These are phyloP conservation scores for Nothoprocta perdicaria DNA, from an alignment of 2,113 vertebrate genomes.

Conservation along the genomic window DNA sequence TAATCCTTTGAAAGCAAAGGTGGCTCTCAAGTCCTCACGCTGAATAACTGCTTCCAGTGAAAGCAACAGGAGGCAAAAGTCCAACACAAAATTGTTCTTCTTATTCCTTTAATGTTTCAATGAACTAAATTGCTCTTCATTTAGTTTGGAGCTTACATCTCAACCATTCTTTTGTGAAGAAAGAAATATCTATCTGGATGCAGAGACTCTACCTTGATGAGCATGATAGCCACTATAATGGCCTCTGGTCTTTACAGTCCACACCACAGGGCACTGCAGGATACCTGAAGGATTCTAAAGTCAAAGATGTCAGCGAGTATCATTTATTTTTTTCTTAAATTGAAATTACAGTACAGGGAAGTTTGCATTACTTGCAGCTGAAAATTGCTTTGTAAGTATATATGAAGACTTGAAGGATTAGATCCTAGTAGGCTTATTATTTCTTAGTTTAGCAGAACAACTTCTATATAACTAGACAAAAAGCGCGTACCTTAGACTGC, in stretches of 20 bases:
- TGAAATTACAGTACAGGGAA: background rate
- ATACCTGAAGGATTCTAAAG: background rate
- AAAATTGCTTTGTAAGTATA: slow-evolving; percentile 3
- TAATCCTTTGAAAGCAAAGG: slow-evolving; percentile 53
- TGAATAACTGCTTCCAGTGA: background rate
- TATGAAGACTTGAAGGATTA: background rate
- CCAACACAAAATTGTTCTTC: background rate
- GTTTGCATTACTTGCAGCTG: background rate
- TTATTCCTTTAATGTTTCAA: background rate
- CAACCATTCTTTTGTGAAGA: background rate
- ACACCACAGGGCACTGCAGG: background rate
- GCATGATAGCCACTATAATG: background rate
- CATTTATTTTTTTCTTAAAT: background rate
- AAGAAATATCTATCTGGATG: background rate
- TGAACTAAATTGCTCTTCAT: background rate
- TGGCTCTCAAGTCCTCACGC: background rate
- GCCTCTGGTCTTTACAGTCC: background rate
- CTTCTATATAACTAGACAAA: slow-evolving; percentile 1
- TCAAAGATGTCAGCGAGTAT: background rate
- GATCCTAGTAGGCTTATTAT: background rate
- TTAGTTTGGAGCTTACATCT: background rate
- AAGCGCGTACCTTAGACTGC: background rate
- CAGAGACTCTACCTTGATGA: background rate
- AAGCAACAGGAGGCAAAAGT: background rate
- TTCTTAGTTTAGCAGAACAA: background rate